Percentiles rank a stretch among this genome's conserved stretches.
phyloP scores from a whole-genome alignment of 2,797 vertebrate species.

The Takifugu ocellatus region DNA sequence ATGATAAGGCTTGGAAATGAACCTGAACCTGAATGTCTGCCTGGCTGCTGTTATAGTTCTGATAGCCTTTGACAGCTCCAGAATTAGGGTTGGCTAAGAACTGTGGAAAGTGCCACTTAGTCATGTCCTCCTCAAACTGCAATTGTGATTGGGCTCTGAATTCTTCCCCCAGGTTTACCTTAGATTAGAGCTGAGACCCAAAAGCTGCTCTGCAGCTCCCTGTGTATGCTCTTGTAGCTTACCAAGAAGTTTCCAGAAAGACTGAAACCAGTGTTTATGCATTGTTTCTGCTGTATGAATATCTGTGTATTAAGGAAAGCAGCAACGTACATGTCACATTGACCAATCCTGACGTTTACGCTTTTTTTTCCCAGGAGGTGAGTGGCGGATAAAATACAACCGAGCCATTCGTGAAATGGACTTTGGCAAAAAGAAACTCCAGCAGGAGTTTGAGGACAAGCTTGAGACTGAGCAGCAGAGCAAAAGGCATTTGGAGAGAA shows the following conservation, averaged over 20 bases:
- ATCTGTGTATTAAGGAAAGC: conserved; percentile 39
- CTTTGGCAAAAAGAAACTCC: conserved; percentile 92
- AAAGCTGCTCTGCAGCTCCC: conserved; percentile 48
- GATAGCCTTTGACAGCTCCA: conserved; percentile 75
- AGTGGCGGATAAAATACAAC: conserved; percentile 94
- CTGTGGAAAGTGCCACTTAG: conserved; percentile 74
- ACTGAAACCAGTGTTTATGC: conserved; percentile 19
- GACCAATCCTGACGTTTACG: conserved; percentile 37
- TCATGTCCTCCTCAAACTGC: conserved; percentile 65
- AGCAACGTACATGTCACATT: conserved; percentile 56
- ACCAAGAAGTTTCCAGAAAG: conserved; percentile 51
- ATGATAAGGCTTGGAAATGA: conserved; percentile 73
- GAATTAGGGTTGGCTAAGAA: conserved; percentile 72
- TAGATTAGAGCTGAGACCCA: conserved; percentile 55
- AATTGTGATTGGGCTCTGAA: conserved; percentile 60
- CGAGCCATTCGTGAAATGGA: conserved; percentile 89
- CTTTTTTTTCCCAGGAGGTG: conserved; percentile 76
- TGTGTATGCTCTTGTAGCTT: conserved; percentile 33
- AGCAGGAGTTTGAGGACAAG: conserved; percentile 96
- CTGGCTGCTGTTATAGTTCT: conserved; percentile 65
- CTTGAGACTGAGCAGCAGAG: conserved; percentile 93
- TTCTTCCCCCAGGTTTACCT: conserved; percentile 56
- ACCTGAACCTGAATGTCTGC: conserved; percentile 68
- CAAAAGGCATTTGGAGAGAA: conserved; percentile 90
- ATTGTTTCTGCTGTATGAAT: conserved; percentile 35